Conservation (phyloP, 2,888 invertebrate species). For the Lepidonotus clava region DNA sequence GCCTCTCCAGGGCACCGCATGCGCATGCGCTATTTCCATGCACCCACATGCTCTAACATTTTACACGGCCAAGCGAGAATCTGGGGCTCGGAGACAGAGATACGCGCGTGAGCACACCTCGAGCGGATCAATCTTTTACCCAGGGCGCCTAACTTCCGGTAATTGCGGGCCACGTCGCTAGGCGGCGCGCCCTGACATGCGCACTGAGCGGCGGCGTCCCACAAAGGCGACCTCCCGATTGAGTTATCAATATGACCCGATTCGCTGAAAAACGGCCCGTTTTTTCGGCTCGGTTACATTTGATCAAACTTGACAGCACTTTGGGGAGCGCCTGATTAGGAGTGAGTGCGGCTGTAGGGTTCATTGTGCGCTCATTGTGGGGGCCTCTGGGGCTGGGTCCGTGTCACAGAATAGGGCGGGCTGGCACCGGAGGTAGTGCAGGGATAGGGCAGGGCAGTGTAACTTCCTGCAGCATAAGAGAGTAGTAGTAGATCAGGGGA, state of each 20-base stretch:
- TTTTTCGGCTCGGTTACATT: not conserved
- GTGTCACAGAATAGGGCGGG: not conserved
- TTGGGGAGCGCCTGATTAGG: conserved; percentile 7
- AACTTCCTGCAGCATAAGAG: not conserved
- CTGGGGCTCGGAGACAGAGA: not conserved
- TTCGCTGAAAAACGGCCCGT: not conserved
- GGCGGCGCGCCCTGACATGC: not conserved
- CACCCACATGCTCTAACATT: too few relatives aligned
- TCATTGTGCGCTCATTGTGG: not conserved
- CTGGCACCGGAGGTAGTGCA: too few relatives aligned
- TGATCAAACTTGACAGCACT: conserved; percentile 29
- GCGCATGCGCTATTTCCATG: too few relatives aligned
- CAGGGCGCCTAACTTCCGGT: not conserved
- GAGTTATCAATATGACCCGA: conserved; percentile 42
- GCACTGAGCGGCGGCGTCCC: not conserved
- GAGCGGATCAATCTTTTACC: conserved; percentile 4
- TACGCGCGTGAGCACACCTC: not conserved
- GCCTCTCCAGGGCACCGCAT: too few relatives aligned
- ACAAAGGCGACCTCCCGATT: not conserved
- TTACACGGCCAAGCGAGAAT: too few relatives aligned
- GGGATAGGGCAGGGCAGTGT: not conserved
- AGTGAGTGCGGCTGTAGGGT: not conserved
- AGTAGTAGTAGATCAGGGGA: not conserved
- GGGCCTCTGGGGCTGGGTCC: not conserved
- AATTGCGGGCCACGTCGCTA: not conserved